Evolutionary conservation across 1,140 invertebrate species (phyloP), one percentile per base, ranked within the genome.

Genomic region (Pogonomyrmex californicus): DNA sequence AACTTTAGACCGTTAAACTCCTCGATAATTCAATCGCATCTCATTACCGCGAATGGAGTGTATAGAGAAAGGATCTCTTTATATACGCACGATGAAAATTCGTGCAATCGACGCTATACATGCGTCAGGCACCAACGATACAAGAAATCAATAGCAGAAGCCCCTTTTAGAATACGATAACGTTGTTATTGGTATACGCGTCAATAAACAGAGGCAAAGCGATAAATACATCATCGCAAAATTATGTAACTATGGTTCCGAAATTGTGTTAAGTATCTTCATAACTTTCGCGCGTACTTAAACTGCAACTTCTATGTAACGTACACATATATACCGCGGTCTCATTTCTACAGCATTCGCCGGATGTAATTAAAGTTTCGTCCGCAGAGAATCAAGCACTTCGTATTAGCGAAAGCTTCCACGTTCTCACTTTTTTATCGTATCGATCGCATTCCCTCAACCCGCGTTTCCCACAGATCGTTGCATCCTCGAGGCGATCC

Each of bases 381-480:
- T 47, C 79, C 51, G 41, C 66, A 71, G 54, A 58, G 79, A 82
- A 71, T 82, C 41, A n/a, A 58, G 38, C 41, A 17, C 9, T 78
- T 4, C 58, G 44, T 78, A 78, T 66, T 51, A 38, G n/a, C 44
- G n/a, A 36, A 51, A 62, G 62, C 49, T 60, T n/a, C 10, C 23
- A 71, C 79, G 66, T 62, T 73, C 33, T 38, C 54, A 47, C 54
- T 73, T 62, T 73, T 41, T 73, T 36, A 73, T 83, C 44, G 66
- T 36, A 73, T 83, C 44, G 66, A 83, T 62, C 79, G 36, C 6
- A 23, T 58, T 58, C 51, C 10, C 30, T 71, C 79, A 41, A 44
- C 54, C 30, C 23, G 17, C 65, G 51, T 73, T 73, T 73, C 30
- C 66, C 44, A 49, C 58, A 41, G 54, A 83, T 83, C 68, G 54